Evolutionary conservation across 1,140 invertebrate species (phyloP), one percentile per base, ranked within the genome.

Genomic region (Euborellia annulipes): DNA sequence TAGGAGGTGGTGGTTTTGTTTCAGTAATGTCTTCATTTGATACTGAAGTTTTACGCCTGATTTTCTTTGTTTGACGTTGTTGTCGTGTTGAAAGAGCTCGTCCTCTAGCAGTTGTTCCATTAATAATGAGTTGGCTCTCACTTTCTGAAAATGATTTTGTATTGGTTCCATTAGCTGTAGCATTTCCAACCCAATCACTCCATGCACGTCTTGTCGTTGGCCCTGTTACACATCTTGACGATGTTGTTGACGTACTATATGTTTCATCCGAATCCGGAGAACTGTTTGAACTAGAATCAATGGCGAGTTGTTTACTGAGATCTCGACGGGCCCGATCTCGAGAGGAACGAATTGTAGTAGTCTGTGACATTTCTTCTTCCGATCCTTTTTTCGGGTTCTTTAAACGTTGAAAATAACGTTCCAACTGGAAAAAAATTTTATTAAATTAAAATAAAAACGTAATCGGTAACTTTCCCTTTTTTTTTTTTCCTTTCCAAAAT

Each of bases 401-500:
- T 57, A 85, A 70, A 62, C 83, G 81, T 67, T 86, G 82, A 70
- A 95, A 95, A 70, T 95, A 96, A 64, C 88, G 80, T 69, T 95
- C 91, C 60, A 95, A 71, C 74, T 74, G 60, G 47, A 67, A 65
- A 50, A 52, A 56, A 57, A 60, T n/a, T n/a, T n/a, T n/a, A n/a
- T n/a, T n/a, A n/a, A n/a, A n/a, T 59, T 56, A 51, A 47, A 54
- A 47, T 36, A 44, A 41, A 51, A 45, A 27, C 11, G 11, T 27
- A 27, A n/a, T n/a, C n/a, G n/a, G n/a, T n/a, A n/a, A n/a, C n/a
- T n/a, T n/a, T n/a, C n/a, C n/a, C n/a, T n/a, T n/a, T n/a, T n/a
- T n/a, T n/a, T n/a, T n/a, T n/a, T n/a, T n/a, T n/a, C n/a, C n/a
- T n/a, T n/a, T n/a, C n/a, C n/a, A n/a, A n/a, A n/a, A n/a, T n/a